These are phyloP conservation scores for Anastrepha ludens DNA, from an alignment of 1,140 invertebrate species.

Conservation along the genomic window DNA sequence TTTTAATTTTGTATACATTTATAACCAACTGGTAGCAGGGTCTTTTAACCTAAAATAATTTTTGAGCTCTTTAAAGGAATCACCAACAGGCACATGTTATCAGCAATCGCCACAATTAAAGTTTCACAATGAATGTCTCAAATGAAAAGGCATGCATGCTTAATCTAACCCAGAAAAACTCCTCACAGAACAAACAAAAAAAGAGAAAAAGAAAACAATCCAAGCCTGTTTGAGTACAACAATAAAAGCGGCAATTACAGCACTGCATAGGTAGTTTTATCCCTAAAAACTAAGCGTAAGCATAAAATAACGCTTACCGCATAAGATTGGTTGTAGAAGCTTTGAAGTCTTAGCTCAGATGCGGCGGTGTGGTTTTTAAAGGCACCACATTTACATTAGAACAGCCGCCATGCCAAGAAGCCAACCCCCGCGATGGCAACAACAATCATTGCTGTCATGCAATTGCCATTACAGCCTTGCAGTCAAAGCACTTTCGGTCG, in stretches of 20 bases:
- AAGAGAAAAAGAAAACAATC: not conserved
- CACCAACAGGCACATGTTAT: not conserved
- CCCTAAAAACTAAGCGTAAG: not conserved
- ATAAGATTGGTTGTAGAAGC: not conserved
- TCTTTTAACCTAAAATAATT: not conserved
- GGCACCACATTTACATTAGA: slow-evolving; percentile 39
- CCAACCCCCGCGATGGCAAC: slow-evolving; percentile 3
- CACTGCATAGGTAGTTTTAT: not conserved
- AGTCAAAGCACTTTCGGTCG: slow-evolving; percentile 9
- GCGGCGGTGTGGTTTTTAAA: slow-evolving; percentile 14
- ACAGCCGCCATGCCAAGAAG: slow-evolving; percentile 16
- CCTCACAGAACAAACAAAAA: not conserved
- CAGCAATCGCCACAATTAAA: not conserved
- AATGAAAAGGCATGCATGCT: not conserved
- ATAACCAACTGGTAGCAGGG: no score
- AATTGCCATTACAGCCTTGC: slow-evolving; percentile 28
- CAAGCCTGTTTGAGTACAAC: not conserved
- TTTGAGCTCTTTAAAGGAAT: not conserved
- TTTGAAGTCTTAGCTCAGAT: not conserved
- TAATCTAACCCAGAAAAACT: slow-evolving; percentile 3
- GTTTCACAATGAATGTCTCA: not conserved
- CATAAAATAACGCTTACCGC: not conserved
- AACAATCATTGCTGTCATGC: not conserved
- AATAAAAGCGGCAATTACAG: slow-evolving; percentile 31
- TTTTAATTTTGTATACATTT: no score